phyloP scores from a whole-genome alignment of 2,113 vertebrate species.

The Lepus americanus region DNA sequence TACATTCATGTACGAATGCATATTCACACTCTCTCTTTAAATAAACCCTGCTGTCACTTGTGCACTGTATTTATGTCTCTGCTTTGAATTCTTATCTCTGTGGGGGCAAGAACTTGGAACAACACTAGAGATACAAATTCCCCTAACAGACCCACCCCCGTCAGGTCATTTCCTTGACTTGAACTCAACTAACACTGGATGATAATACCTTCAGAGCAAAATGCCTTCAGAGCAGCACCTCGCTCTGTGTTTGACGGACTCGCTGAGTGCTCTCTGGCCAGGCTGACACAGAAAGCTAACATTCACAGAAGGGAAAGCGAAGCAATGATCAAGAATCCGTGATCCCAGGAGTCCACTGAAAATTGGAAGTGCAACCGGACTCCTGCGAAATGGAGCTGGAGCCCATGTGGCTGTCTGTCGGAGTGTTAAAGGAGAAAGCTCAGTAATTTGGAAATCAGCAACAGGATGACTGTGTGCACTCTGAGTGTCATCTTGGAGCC shows the following conservation, averaged over 20 bases:
- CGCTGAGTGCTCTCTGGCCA: neutral
- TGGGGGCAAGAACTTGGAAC: too few species aligned
- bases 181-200: neutral
- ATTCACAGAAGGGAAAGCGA: neutral
- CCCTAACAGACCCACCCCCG: too few species aligned
- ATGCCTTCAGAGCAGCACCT: neutral
- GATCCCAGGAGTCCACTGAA: neutral
- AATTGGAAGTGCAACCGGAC: neutral
- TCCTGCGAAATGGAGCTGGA: neutral
- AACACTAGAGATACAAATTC: too few species aligned
- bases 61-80: too few species aligned
- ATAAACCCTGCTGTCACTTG: too few species aligned
- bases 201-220: neutral
- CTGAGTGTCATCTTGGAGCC: neutral
- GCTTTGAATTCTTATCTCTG: too few species aligned
- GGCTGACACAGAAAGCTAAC: neutral
- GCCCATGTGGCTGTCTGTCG: neutral
- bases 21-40: too few species aligned
- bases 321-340: neutral
- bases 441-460: constrained; percentile 23
- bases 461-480: constrained; percentile 7
- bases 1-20: too few species aligned
- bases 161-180: neutral
- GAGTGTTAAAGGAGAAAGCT: neutral
- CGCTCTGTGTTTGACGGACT: neutral